A percentile compares a stretch with the other conserved stretches of the same genome.
These are phyloP conservation scores for Augochlora pura DNA, from an alignment of 1,140 invertebrate species.

Conservation along the genomic window DNA sequence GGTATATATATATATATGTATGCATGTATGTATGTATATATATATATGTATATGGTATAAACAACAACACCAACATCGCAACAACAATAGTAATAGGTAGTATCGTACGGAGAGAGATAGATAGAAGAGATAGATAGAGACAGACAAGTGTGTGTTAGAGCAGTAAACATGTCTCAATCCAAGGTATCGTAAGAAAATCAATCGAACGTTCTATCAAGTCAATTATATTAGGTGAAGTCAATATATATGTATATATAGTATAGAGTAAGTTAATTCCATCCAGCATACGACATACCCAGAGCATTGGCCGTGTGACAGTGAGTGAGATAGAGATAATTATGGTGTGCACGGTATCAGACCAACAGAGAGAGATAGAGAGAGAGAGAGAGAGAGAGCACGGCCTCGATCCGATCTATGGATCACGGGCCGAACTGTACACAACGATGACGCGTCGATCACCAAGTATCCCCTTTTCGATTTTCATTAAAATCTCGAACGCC, in stretches of 20 bases:
- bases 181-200: conserved; percentile 51
- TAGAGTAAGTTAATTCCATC: conserved; percentile 71
- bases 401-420: conserved; percentile 34
- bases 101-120: conserved; percentile 59
- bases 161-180: conserved; percentile 63
- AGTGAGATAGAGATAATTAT: conserved; percentile 75
- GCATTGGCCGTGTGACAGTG: conserved; percentile 78
- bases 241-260: neutral
- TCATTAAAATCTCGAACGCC: neutral
- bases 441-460: neutral
- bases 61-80: conserved; percentile 74
- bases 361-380: neutral
- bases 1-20: conserved; percentile 64
- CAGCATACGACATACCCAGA: conserved; percentile 81
- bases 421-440: neutral
- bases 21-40: conserved; percentile 59
- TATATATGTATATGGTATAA: conserved; percentile 60
- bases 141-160: conserved; percentile 10
- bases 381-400: conserved; percentile 5
- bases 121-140: conserved; percentile 10
- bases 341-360: conserved; percentile 68
- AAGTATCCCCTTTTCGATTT: neutral
- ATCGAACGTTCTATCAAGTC: conserved; percentile 52
- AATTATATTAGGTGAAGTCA: conserved; percentile 58
- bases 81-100: conserved; percentile 64